These are phyloP conservation scores for Cantharis nigra DNA, from an alignment of 2,888 invertebrate genomes.

Conservation along the genomic window DNA sequence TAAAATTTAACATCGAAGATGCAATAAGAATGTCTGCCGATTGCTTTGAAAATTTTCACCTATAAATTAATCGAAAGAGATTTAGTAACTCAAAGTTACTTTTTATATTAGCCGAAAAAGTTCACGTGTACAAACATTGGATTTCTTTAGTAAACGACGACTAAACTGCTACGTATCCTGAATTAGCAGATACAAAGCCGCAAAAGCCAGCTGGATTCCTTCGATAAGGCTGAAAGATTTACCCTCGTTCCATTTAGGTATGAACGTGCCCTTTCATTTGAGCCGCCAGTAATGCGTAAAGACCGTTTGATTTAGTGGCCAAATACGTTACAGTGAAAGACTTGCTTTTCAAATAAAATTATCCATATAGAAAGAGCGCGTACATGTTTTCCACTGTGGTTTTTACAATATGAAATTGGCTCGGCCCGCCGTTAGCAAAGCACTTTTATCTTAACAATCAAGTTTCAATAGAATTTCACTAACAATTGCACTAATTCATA, in stretches of 20 bases:
- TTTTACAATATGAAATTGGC: conserved; percentile 6
- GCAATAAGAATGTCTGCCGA: neutral
- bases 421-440: neutral
- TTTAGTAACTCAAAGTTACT: conserved; percentile 13
- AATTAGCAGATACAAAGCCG: conserved; percentile 54
- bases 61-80: conserved; percentile 5
- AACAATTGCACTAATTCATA: conserved; percentile 20
- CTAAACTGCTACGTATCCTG: conserved; percentile 44
- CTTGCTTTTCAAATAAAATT: conserved; percentile 37
- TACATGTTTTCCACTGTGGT: conserved; percentile 11
- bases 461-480: conserved; percentile 4
- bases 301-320: conserved; percentile 48
- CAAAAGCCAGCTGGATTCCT: conserved; percentile 51
- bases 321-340: conserved; percentile 49
- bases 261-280: conserved; percentile 50
- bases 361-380: conserved; percentile 22
- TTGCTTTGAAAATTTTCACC: conserved; percentile 1
- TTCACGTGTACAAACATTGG: conserved; percentile 37
- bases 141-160: conserved; percentile 41
- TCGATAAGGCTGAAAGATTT: conserved; percentile 54
- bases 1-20: neutral
- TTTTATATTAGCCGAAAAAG: conserved; percentile 26
- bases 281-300: conserved; percentile 46
- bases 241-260: conserved; percentile 49
- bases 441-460: neutral